Evolutionary conservation across 2,888 invertebrate genomes (phyloP).

Genomic region (Synergus umbraculus): DNA sequence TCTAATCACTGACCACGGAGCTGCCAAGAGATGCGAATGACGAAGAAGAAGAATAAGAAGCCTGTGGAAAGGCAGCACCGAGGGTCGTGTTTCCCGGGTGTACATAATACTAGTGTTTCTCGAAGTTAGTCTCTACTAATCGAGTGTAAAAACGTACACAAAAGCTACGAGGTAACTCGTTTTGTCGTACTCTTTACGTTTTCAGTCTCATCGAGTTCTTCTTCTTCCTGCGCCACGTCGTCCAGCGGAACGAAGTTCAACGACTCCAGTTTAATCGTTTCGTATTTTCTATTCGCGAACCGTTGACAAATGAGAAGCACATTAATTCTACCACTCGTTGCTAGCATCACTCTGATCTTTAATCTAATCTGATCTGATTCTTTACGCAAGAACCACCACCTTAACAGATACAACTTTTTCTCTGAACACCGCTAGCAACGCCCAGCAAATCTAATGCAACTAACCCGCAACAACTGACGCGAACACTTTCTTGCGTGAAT

Average conservation of each 20-base stretch:
- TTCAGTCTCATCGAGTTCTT: slow-evolving; percentile 74
- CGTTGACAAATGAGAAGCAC: slow-evolving; percentile 27
- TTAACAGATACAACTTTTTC: not conserved
- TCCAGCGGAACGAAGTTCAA: slow-evolving; percentile 56
- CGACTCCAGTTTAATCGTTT: slow-evolving; percentile 47
- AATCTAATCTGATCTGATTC: not conserved
- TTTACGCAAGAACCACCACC: not conserved
- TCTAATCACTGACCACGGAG: slow-evolving; percentile 66
- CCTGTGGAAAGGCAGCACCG: slow-evolving; percentile 44
- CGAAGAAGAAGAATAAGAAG: slow-evolving; percentile 44
- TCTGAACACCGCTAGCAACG: not conserved
- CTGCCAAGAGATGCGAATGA: slow-evolving; percentile 56
- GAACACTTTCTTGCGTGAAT: slow-evolving; percentile 18
- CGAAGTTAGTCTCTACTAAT: slow-evolving; percentile 58
- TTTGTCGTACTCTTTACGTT: slow-evolving; percentile 72
- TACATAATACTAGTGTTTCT: slow-evolving; percentile 72
- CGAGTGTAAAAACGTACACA: slow-evolving; percentile 70
- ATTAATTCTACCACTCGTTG: slow-evolving; percentile 13
- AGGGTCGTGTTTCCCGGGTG: slow-evolving; percentile 65
- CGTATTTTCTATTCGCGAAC: slow-evolving; percentile 40
- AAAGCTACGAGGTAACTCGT: slow-evolving; percentile 73
- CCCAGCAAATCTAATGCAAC: slow-evolving; percentile 1
- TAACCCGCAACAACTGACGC: slow-evolving; percentile 6
- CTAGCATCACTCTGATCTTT: not conserved
- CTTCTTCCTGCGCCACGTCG: slow-evolving; percentile 59